Evolutionary conservation across 2,888 invertebrate species (phyloP).

Genomic region (Ernsta delagoae): DNA sequence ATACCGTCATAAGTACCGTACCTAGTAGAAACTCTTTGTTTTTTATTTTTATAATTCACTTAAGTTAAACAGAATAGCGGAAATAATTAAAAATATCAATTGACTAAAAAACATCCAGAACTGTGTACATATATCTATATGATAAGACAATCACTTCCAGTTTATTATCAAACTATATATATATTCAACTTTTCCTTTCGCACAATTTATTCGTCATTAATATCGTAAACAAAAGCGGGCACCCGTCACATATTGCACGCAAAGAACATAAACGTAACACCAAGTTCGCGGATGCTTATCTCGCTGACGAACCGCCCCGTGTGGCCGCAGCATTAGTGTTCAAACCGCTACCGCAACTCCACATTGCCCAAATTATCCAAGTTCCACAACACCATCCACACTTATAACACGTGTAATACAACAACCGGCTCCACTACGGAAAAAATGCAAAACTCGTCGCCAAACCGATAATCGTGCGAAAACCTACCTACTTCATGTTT

Average conservation of each 20-base stretch:
- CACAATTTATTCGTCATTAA: not conserved
- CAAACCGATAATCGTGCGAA: too few relatives aligned
- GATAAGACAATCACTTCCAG: not conserved
- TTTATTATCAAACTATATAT: not conserved
- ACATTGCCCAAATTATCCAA: slow-evolving; percentile 49
- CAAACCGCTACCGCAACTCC: slow-evolving; percentile 45
- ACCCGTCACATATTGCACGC: slow-evolving; percentile 40
- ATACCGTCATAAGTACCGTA: too few relatives aligned
- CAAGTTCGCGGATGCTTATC: slow-evolving; percentile 58
- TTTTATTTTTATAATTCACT: too few relatives aligned
- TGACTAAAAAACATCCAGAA: too few relatives aligned
- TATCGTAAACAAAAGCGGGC: not conserved
- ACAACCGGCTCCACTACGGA: slow-evolving; percentile 47
- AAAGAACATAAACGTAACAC: slow-evolving; percentile 57
- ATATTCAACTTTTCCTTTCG: not conserved
- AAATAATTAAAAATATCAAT: not conserved
- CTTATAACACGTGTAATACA: slow-evolving; percentile 31
- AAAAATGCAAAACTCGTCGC: not conserved
- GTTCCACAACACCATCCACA: slow-evolving; percentile 46
- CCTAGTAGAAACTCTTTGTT: too few relatives aligned
- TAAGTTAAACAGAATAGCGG: too few relatives aligned
- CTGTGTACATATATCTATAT: not conserved
- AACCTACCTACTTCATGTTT: not conserved
- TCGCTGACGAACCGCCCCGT: slow-evolving; percentile 49
- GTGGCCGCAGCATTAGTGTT: slow-evolving; percentile 49